Evolutionary conservation across 2,113 vertebrate genomes (phyloP).

Genomic region (Piprites chloris): DNA sequence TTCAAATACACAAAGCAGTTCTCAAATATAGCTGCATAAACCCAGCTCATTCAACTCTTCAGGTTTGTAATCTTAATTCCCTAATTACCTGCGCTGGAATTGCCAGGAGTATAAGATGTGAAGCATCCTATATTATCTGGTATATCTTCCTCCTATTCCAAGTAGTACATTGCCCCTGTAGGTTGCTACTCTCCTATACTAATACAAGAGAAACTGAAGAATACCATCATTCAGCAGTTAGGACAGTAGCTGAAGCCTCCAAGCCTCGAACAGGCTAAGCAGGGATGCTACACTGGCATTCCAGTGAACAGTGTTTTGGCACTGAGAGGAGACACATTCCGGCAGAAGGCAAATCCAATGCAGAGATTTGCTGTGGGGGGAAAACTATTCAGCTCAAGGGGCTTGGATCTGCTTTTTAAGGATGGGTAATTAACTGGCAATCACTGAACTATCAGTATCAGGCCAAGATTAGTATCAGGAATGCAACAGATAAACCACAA

Average conservation of each 20-base stretch:
- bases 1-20: background rate
- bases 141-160: background rate
- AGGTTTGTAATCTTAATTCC: background rate
- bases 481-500: background rate
- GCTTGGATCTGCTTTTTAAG: background rate
- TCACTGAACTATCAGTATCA: background rate
- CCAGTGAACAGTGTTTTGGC: background rate
- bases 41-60: background rate
- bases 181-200: background rate
- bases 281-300: background rate
- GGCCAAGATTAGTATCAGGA: background rate
- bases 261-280: background rate
- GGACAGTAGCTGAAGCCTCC: background rate
- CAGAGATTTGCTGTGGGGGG: background rate
- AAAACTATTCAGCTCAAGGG: background rate
- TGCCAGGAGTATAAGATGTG: background rate
- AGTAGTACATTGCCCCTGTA: background rate
- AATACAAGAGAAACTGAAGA: background rate
- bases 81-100: background rate
- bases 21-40: background rate
- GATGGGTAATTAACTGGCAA: background rate
- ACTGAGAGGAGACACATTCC: rapidly evolving
- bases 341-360: background rate
- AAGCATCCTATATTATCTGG: background rate
- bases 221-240: background rate